A percentile compares a stretch with the other conserved stretches of the same genome.
phyloP scores from a whole-genome alignment of 1,140 invertebrate species.

The Macrotrachela quadricornifera region DNA sequence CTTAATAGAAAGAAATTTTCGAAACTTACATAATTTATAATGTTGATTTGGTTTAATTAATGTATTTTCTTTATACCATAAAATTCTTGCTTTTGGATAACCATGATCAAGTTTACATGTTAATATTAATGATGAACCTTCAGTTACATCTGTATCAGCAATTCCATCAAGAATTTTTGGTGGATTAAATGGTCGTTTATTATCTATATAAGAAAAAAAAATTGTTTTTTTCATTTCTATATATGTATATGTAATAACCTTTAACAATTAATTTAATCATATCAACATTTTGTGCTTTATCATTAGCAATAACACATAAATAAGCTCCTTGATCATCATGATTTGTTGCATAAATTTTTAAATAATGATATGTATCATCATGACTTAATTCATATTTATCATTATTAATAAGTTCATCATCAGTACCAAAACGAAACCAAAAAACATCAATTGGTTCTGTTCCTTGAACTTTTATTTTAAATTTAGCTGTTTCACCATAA shows the following conservation, averaged over 20 bases:
- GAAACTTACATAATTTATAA: neutral
- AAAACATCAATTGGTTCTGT: constrained; percentile 1
- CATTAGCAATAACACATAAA: constrained; percentile 1
- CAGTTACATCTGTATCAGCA: neutral
- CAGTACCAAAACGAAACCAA: neutral
- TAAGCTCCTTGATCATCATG: neutral
- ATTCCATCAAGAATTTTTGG: neutral
- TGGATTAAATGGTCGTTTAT: neutral
- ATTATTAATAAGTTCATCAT: constrained; percentile 1
- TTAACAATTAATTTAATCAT: neutral
- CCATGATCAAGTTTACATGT: neutral
- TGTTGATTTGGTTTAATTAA: neutral
- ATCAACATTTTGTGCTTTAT: neutral
- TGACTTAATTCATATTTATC: constrained; percentile 2
- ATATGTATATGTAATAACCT: neutral
- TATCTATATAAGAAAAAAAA: neutral
- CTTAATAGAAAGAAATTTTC: neutral
- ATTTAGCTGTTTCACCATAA: neutral
- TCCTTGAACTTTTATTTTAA: neutral
- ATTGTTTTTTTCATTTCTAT: neutral
- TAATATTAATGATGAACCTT: neutral
- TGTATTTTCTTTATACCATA: neutral
- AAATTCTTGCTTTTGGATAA: neutral
- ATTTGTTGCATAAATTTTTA: neutral
- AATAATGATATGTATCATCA: neutral